These are phyloP conservation scores for Caenorhabditis afra DNA, from an alignment of 2,888 invertebrate species.

Conservation along the genomic window DNA sequence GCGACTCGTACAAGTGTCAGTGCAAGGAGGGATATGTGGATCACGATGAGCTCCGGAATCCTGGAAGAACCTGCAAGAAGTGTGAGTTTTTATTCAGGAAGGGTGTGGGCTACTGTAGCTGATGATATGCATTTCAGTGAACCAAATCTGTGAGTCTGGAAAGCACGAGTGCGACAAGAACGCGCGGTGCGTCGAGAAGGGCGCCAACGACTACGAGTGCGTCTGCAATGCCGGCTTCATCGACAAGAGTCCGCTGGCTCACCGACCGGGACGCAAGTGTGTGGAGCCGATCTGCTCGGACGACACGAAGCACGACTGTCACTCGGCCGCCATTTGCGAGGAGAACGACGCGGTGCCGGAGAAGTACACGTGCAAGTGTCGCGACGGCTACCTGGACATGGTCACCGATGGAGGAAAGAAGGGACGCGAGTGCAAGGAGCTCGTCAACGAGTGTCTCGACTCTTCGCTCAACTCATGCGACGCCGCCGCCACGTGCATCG, in stretches of 20 bases:
- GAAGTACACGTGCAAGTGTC: conserved; percentile 86
- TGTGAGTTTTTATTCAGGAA: conserved; percentile 25
- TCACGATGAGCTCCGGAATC: conserved; percentile 74
- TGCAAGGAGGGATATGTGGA: conserved; percentile 79
- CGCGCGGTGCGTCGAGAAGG: conserved; percentile 74
- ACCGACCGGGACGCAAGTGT: conserved; percentile 64
- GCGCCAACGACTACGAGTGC: conserved; percentile 74
- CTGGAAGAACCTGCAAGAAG: conserved; percentile 75
- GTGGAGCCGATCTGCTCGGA: conserved; percentile 73
- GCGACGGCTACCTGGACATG: conserved; percentile 87
- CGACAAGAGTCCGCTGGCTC: conserved; percentile 66
- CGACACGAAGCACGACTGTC: conserved; percentile 75
- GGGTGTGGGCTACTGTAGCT: background rate
- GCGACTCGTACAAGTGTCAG: conserved; percentile 77
- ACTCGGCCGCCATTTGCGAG: conserved; percentile 75
- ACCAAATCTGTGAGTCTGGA: conserved; percentile 72
- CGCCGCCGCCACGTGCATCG: conserved; percentile 70
- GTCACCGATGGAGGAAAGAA: conserved; percentile 52
- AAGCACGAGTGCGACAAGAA: conserved; percentile 75
- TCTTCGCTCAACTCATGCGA: conserved; percentile 74
- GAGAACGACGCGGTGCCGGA: conserved; percentile 67
- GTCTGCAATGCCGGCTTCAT: conserved; percentile 76
- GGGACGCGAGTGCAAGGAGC: conserved; percentile 68
- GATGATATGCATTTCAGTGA: conserved; percentile 64
- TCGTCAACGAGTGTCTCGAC: conserved; percentile 75